Evolutionary conservation across 2,888 invertebrate genomes (phyloP), one percentile per base, ranked within the genome.

Genomic region (Ochropleura plecta): DNA sequence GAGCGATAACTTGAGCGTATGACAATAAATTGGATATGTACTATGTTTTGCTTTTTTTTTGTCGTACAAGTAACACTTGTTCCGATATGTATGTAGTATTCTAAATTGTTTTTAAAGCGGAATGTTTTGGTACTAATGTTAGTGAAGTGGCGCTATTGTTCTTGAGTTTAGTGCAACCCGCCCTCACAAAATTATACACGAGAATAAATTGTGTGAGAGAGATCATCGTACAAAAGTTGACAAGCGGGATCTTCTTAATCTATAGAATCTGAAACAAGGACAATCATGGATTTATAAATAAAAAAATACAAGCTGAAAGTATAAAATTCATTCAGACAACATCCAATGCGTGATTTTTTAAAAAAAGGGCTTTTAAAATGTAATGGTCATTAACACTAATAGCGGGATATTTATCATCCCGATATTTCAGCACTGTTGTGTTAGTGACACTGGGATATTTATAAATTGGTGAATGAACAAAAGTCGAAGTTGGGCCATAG

Each of bases 211-310:
- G 74, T 65, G 70, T 72, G 65, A 79, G 78, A 84, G 85, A 88
- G 87, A 84, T 87, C 87, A 84, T 83, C 70, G 70, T 83, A 81
- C 57, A 79, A 76, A 66, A 60, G 70, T 73, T 79, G 71, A 76
- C 67, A 71, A 66, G 73, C 68, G 49, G 69, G 48, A 60, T 85
- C 76, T 78, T 84, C 85, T 84, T 90, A 88, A 72, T 90, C 90
- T 75, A 90, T 76, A 62, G 88, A 82, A 86, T 91, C 91, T 91
- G 91, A 79, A 91, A 91, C 84, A 86, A 86, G 79, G 55, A 62
- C 7, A 62, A 62, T n/a, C 4, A 44, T n/a, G 20, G 10, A n/a
- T n/a, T 42, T 10, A 6, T 62, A n/a, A n/a, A 62, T 0, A 62
- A 10, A 18, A n/a, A n/a, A 42, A 42, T n/a, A 12, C 0, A 44